phyloP scores from a whole-genome alignment of 2,797 vertebrate genomes.

The Anabacerthia variegaticeps region DNA sequence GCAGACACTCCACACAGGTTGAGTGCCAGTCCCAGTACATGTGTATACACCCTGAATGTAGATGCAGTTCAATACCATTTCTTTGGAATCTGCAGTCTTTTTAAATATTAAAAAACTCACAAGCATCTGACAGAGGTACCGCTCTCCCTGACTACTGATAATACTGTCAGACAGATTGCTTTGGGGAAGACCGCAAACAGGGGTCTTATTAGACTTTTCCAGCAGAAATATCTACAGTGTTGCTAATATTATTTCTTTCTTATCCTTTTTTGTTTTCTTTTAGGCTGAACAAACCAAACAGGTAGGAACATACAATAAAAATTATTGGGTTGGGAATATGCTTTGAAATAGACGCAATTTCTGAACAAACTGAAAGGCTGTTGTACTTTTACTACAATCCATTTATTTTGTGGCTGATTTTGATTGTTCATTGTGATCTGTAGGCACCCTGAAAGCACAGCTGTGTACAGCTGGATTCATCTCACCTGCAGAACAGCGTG shows the following conservation, averaged over 20 bases:
- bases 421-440: not conserved
- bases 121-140: not conserved
- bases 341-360: not conserved
- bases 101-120: not conserved
- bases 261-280: not conserved
- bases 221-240: not conserved
- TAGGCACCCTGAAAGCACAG: not conserved
- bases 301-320: not conserved
- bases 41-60: not conserved
- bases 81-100: not conserved
- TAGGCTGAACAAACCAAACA: not conserved
- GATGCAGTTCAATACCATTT: not conserved
- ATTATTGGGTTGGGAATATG: not conserved
- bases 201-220: not conserved
- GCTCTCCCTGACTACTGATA: not conserved
- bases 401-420: not conserved
- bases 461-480: not conserved
- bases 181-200: not conserved
- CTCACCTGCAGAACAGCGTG: not conserved
- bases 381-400: not conserved
- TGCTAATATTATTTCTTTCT: not conserved
- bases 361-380: not conserved
- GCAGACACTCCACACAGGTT: not conserved
- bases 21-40: not conserved
- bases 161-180: not conserved